Evolutionary conservation across 2,888 invertebrate species (phyloP).

Genomic region (Morinoia aosen): DNA sequence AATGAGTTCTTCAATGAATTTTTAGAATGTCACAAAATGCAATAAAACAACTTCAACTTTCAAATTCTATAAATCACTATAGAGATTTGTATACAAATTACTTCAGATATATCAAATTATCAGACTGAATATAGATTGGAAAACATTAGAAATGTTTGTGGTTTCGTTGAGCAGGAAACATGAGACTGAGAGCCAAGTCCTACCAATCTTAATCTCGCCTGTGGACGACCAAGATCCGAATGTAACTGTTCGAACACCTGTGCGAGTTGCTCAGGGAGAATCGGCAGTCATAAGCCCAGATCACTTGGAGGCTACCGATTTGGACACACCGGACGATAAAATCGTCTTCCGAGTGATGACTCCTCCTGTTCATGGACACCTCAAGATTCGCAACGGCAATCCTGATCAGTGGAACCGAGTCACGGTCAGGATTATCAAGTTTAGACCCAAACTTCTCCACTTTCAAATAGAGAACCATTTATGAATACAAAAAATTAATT

Average conservation of each 20-base stretch:
- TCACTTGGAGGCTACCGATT: slow-evolving; percentile 63
- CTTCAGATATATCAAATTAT: background rate
- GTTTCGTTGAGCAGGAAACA: slow-evolving; percentile 49
- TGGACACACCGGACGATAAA: slow-evolving; percentile 62
- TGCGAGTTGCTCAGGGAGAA: slow-evolving; percentile 53
- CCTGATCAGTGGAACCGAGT: slow-evolving; percentile 14
- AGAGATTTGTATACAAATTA: background rate
- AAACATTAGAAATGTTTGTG: background rate
- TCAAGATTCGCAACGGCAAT: slow-evolving; percentile 53
- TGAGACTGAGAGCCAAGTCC: slow-evolving; percentile 59
- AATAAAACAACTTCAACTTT: background rate
- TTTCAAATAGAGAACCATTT: background rate
- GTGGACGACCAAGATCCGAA: slow-evolving; percentile 64
- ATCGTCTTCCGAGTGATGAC: slow-evolving; percentile 55
- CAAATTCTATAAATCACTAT: background rate
- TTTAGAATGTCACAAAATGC: background rate
- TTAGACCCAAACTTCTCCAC: too few relatives aligned
- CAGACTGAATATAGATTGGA: background rate
- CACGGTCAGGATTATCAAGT: background rate
- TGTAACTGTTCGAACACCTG: background rate
- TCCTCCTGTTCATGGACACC: slow-evolving; percentile 56
- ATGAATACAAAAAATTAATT: background rate
- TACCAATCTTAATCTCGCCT: slow-evolving; percentile 60
- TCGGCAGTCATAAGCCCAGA: slow-evolving; percentile 59
- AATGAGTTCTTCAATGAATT: background rate